Evolutionary conservation across 2,888 invertebrate genomes (phyloP), one percentile per base, ranked within the genome.

Genomic region (Parnassius mnemosyne): DNA sequence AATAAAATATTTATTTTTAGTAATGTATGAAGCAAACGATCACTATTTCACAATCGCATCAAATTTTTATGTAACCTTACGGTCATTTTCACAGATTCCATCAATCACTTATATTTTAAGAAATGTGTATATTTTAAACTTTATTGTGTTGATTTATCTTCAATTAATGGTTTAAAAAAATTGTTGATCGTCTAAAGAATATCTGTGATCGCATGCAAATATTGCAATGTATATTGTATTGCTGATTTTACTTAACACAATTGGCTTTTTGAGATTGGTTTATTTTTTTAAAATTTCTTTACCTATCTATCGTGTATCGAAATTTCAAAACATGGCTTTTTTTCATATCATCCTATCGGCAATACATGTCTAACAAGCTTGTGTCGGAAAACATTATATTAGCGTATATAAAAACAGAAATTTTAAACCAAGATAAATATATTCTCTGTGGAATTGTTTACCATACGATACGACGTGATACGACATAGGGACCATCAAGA

Each of bases 251-350:
- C 76, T 75, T 82, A 82, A 83, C 81, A 75, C 68, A 73, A 84
- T 87, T 86, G 87, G 87, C 86, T 86, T 85, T 65, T 42, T 70
- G 71, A 71, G 68, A 71, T 74, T 71, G 66, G 64, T 73, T 76
- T 71, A 67, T 77, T 72, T 73, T 65, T 34, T 34, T 34, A 61
- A 69, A 65, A 65, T 70, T 70, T 66, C 68, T 69, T 75, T 70
- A 69, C 65, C 69, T 67, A 61, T 34, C 7, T 34, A 66, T 63
- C 71, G 75, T 77, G 79, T 58, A 46, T 76, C 79, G 71, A 80
- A 89, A 86, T 84, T 86, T 76, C 74, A 69, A 70, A 75, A 74
- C 72, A 85, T 78, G 76, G 82, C 85, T 83, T 87, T 69, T n/a
- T 71, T 69, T 66, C 81, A 83, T 78, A 73, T 72, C 82, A 81